Evolutionary conservation across 2,797 vertebrate genomes (phyloP).

Genomic region (Astyanax mexicanus): DNA sequence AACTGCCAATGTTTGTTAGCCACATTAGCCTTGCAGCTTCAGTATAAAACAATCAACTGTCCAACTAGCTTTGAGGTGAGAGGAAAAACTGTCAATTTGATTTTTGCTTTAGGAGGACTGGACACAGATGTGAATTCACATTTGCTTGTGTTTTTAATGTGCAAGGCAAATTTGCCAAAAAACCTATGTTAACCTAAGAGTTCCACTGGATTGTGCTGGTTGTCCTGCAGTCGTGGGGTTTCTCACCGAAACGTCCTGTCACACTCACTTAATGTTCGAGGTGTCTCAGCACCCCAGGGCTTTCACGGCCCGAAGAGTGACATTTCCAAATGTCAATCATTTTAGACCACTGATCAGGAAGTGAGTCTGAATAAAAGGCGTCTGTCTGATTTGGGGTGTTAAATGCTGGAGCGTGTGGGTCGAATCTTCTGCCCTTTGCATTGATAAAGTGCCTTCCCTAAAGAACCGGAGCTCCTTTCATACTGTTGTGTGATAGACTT

Average conservation of each 20-base stretch:
- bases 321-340: slow-evolving; percentile 9
- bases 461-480: not conserved
- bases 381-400: not conserved
- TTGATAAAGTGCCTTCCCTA: slow-evolving; percentile 17
- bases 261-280: not conserved
- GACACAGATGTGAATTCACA: no score
- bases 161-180: no score
- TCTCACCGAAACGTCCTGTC: not conserved
- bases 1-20: no score
- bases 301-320: not conserved
- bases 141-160: not conserved
- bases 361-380: not conserved
- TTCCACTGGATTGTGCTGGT: not conserved
- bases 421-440: slow-evolving; percentile 1
- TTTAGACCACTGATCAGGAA: slow-evolving; percentile 6
- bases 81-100: no score
- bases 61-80: no score
- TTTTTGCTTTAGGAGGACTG: no score
- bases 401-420: not conserved
- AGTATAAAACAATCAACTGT: no score
- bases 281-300: not conserved
- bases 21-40: not conserved
- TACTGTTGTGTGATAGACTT: not conserved
- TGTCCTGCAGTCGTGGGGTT: not conserved
- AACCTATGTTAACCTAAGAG: not conserved